These are phyloP conservation scores for Mycalesis mineus DNA, from an alignment of 2,888 invertebrate species.

Conservation along the genomic window DNA sequence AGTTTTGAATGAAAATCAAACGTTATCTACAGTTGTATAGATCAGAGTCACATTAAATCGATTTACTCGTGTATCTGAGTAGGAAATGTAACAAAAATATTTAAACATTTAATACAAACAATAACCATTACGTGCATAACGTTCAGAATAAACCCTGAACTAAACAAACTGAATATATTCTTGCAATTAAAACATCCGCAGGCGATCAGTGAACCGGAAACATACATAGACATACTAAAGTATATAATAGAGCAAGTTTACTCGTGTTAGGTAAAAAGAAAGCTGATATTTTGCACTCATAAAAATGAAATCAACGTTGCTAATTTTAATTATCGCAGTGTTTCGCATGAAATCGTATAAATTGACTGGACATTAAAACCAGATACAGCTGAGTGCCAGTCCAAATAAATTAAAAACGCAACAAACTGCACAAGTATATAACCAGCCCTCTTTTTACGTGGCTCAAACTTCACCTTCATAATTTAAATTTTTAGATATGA, in stretches of 20 bases:
- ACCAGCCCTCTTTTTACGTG: neutral
- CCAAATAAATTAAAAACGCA: no score
- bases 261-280: neutral
- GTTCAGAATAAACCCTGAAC: constrained; percentile 30
- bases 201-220: constrained; percentile 15
- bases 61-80: no score
- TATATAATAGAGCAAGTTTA: no score
- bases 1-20: no score
- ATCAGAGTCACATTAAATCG: no score
- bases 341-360: no score
- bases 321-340: no score
- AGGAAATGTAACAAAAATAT: constrained; percentile 1
- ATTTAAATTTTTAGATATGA: constrained; percentile 15
- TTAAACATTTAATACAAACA: neutral
- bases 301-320: no score
- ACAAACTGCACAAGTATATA: no score
- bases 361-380: no score
- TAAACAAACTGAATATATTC: constrained; percentile 2
- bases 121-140: constrained; percentile 7
- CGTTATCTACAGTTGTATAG: no score
- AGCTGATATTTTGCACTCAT: neutral
- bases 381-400: no score
- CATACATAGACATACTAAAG: neutral
- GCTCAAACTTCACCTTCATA: neutral
- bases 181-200: constrained; percentile 16